Base-by-base conservation (phyloP, 1,140 invertebrate species). In the Scaptodrosophila lebanonensis region DNA sequence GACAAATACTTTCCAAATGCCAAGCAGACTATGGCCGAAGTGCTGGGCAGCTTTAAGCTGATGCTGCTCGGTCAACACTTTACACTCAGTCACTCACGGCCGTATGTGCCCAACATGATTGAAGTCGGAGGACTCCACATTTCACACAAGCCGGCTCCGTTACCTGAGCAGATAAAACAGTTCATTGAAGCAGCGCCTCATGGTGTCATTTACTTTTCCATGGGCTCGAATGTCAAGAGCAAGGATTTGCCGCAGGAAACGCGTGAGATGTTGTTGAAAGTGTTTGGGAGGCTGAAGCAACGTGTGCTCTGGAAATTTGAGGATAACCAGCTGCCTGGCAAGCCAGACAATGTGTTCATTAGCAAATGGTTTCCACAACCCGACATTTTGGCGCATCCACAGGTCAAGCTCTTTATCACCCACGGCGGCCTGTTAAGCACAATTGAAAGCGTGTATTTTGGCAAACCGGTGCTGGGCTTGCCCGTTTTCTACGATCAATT, bases 241-340 rank as follows among this genome's bases (percentile, higher is more conserved):
- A 87, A 88, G 12, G 88, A 89, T 32, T 76, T 92, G 51, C 87
- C 89, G 0, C 18, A 61, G 6, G 86, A 89, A 2, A 91, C 89
- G 13, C 72, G 88, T 12, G 62, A 89, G 0, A 85, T 70, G 6
- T 82, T 93, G 17, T 2, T 93, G 1, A 88, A 89, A 0, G 88
- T 90, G 0, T 89, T 93, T 30, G 83, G 59, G 1, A 77, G 87
- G 16, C 63, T 93, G 0, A 91, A 91, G 6, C 88, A 91, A 42
- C 90, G 88, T 13, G 88, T 93, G 1, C 60, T 93, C 1, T 93
- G 91, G 92, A 93, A 93, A 77, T 93, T 89, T 87, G 92, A 93
- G 68, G 88, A 88, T 3, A 89, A 91, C 3, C 65, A 85, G 3
- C 63, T 92, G 16, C 87, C 88, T 0, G 84, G 85, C 1, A 88